Evolutionary conservation across 2,888 invertebrate species (phyloP), one percentile per base, ranked within the genome.

Genomic region (Nomada goodeniana): DNA sequence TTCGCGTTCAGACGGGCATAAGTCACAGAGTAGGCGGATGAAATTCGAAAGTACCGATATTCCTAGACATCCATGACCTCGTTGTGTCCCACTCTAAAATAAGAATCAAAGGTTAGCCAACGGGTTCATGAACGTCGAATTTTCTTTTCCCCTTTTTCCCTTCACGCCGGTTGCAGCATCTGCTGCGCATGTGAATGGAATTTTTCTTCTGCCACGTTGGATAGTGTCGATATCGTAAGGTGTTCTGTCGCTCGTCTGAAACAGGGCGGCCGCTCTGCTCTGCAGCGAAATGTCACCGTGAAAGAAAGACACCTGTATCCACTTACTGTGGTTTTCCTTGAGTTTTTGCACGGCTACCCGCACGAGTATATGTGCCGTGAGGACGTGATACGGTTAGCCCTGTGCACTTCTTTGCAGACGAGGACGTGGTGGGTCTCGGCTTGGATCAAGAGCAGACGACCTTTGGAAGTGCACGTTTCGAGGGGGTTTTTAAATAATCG

Each of bases 321-420:
- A 77, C 59, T 84, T 88, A 84, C 82, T 75, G 84, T 67, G 85
- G 87, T 91, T 91, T 89, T 90, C 89, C 91, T 91, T 89, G 90
- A 84, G 80, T 70, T 80, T 79, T 86, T 78, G 59, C 80, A 55
- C 76, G 71, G 55, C 13, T 80, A 36, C 18, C 36, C 72, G 70
- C 59, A 60, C 80, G 74, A 67, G 20, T 50, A 57, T 68, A 29
- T 47, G 47, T 47, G 15, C 23, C 36, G 29, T 18, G 60, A 53
- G 64, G 63, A 60, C 55, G 68, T 76, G 73, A 68, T 71, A 65
- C 47, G 65, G 65, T 73, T 81, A 71, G 67, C 52, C 67, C 65
- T 23, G 18, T 50, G 64, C 53, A 59, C 53, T 75, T 63, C 65
- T n/a, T 61, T n/a, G 10, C 42, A 44, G 59, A 63, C 72, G 59